Percentiles rank a stretch among this genome's conserved stretches.
Conservation (phyloP, 2,888 invertebrate genomes). For the Agrypnus murinus region DNA sequence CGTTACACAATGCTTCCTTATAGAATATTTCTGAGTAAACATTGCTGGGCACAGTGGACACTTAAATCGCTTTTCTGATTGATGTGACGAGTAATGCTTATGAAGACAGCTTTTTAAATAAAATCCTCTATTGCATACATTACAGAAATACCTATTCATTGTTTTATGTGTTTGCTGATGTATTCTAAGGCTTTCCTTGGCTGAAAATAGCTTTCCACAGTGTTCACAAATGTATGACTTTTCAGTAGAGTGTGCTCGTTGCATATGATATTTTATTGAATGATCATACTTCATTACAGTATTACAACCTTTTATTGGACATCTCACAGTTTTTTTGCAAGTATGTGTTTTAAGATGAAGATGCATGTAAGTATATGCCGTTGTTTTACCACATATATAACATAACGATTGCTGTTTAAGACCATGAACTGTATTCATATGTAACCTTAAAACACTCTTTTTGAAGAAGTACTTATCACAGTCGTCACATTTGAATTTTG, state of each 20-base stretch:
- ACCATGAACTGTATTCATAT: background rate
- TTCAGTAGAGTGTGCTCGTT: background rate
- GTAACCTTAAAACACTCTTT: background rate
- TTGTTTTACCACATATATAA: background rate
- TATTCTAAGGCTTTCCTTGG: background rate
- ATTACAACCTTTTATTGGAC: background rate
- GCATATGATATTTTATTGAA: background rate
- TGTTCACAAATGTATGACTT: background rate
- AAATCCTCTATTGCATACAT: background rate
- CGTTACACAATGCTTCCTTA: conserved; percentile 1
- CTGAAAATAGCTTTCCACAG: background rate
- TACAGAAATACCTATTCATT: background rate
- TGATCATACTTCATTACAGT: background rate
- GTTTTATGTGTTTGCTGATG: background rate
- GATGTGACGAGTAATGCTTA: background rate
- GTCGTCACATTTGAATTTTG: background rate
- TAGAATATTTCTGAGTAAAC: background rate
- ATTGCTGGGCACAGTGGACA: background rate
- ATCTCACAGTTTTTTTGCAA: background rate
- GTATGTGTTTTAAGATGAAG: background rate
- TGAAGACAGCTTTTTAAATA: background rate
- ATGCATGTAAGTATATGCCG: too few species aligned
- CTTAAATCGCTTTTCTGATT: background rate
- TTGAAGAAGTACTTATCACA: background rate
- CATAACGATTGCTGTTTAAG: background rate